A percentile compares a stretch with the other conserved stretches of the same genome.
Conservation (phyloP, 53 echinoderm and acorn worm species). For the Echinarachnius parma region DNA sequence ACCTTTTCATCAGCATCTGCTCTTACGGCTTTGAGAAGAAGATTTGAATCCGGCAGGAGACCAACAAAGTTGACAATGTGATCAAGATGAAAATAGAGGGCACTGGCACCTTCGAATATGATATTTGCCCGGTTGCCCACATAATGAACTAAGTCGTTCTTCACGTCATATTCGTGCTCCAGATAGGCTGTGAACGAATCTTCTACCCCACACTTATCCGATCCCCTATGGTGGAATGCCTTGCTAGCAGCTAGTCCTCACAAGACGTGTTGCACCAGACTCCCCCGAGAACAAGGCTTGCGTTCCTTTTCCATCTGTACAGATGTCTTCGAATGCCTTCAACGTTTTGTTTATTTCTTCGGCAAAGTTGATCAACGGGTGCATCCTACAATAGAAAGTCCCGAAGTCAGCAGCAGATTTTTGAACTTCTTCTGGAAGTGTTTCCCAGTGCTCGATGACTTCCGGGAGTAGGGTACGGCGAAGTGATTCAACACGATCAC, state of each 20-base stretch:
- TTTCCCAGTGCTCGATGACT: constrained; percentile 49
- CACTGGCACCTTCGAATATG: constrained; percentile 51
- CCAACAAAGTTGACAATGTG: constrained; percentile 38
- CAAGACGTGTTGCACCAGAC: constrained; percentile 10
- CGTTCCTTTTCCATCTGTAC: not conserved
- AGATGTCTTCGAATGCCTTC: constrained; percentile 45
- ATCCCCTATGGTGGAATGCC: constrained; percentile 52
- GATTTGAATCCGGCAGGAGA: constrained; percentile 34
- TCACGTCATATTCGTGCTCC: constrained; percentile 25
- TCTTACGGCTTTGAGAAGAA: constrained; percentile 41
- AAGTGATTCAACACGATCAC: constrained; percentile 13
- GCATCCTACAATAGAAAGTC: constrained; percentile 64
- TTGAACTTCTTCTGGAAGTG: constrained; percentile 20
- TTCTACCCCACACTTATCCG: constrained; percentile 50
- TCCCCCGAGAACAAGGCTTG: not conserved
- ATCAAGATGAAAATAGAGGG: constrained; percentile 42
- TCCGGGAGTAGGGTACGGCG: constrained; percentile 39
- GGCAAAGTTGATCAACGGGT: constrained; percentile 59
- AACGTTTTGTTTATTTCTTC: constrained; percentile 50
- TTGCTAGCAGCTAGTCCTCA: constrained; percentile 55
- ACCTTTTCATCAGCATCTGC: constrained; percentile 32
- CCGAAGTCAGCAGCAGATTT: constrained; percentile 10
- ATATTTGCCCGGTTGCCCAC: constrained; percentile 60
- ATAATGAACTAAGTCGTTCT: constrained; percentile 39
- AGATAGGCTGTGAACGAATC: constrained; percentile 47